A percentile compares a stretch with the other conserved stretches of the same genome.
Conservation (phyloP, 2,113 vertebrate genomes). For the Myotis brandtii region DNA sequence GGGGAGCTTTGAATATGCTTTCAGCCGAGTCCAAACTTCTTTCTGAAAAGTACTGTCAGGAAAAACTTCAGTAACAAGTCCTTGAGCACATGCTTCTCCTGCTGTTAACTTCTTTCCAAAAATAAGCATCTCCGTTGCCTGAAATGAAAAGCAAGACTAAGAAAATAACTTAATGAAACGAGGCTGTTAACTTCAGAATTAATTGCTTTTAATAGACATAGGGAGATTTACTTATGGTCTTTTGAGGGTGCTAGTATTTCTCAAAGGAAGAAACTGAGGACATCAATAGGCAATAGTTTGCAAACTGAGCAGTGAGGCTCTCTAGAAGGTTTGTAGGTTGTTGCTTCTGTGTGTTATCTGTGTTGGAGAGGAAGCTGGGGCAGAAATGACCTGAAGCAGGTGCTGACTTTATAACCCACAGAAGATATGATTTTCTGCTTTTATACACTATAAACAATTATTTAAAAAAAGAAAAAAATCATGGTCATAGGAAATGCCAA, state of each 20-base stretch:
- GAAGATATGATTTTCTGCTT: background rate
- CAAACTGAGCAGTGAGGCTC: background rate
- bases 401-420: background rate
- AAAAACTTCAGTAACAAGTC: constrained; percentile 95
- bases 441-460: background rate
- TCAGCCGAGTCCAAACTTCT: constrained; percentile 92
- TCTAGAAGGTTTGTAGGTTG: background rate
- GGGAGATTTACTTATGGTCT: background rate
- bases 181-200: background rate
- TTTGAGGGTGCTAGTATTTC: background rate
- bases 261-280: background rate
- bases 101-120: constrained; percentile 96
- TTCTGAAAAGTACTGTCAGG: constrained; percentile 92
- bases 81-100: constrained; percentile 89
- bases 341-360: background rate
- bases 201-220: background rate
- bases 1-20: constrained; percentile 90
- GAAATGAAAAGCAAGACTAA: constrained; percentile 44
- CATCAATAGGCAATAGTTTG: background rate
- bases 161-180: background rate
- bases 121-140: constrained; percentile 94
- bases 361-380: background rate
- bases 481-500: background rate
- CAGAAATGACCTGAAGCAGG: background rate
- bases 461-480: background rate